These are phyloP conservation scores for Chymomyza amoena DNA, from an alignment of 2,888 invertebrate species.

Conservation along the genomic window DNA sequence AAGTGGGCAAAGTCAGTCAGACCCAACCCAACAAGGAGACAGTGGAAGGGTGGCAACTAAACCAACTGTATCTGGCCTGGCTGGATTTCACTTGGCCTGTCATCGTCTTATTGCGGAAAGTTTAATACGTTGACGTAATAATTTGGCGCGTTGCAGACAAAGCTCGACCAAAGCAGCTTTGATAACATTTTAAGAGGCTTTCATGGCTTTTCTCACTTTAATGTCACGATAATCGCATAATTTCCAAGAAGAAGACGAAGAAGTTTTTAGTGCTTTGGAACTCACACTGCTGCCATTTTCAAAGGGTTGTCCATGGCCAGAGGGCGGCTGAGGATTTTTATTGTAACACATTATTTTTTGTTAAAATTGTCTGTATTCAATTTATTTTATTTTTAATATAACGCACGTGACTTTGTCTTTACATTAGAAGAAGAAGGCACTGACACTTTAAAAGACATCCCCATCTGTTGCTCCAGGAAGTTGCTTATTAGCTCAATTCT, in stretches of 20 bases:
- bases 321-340: neutral
- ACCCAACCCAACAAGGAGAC: neutral
- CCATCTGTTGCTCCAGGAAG: too few species aligned
- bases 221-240: slow-evolving; percentile 61
- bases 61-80: slow-evolving; percentile 18
- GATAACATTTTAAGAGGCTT: slow-evolving; percentile 67
- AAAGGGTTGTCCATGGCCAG: neutral
- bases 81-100: neutral
- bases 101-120: neutral
- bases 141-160: slow-evolving; percentile 24
- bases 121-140: neutral
- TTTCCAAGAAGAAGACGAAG: slow-evolving; percentile 32
- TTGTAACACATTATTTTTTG: slow-evolving; percentile 14
- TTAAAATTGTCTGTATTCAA: slow-evolving; percentile 48
- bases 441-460: neutral
- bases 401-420: slow-evolving; percentile 53
- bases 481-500: too few species aligned
- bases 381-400: slow-evolving; percentile 34
- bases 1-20: slow-evolving; percentile 46
- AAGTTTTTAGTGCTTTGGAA: neutral
- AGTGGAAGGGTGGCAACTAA: neutral
- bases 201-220: slow-evolving; percentile 39
- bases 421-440: neutral
- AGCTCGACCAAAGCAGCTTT: slow-evolving; percentile 51
- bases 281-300: neutral